Evolutionary conservation across 2,888 invertebrate species (phyloP), one percentile per base, ranked within the genome.

Genomic region (Amblyjoppa fuscipennis): DNA sequence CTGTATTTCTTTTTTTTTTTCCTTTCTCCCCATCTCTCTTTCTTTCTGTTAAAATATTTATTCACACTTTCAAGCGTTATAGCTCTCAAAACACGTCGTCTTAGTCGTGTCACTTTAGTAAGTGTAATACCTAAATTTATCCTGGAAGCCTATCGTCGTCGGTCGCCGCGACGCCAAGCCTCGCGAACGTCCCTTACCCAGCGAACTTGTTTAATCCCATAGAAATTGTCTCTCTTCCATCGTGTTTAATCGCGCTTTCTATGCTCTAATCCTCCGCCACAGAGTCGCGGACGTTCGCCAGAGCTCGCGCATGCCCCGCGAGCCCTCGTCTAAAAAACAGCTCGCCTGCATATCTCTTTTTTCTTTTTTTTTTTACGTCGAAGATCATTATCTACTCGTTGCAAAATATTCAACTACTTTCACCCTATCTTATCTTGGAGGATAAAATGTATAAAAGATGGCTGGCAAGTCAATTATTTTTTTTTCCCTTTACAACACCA

Each of bases 381-480:
- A 86, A 86, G 83, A 89, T 89, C 92, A 90, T 89, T 92, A 90
- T 91, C 92, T 93, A 93, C 91, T 93, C 93, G 91, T 93, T 94
- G 94, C 93, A 94, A 94, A 94, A 94, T 93, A 94, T 93, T 92
- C 89, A 92, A 91, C 93, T 94, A 93, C 92, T 92, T 92, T 94
- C 93, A 91, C 91, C 91, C 91, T 93, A 93, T 92, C 92, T 88
- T 87, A 86, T 92, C 87, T 89, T 92, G 91, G 89, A 92, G 91
- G 92, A 93, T 93, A 92, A 93, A 93, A 93, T 91, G 93, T 94
- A 94, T 93, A 93, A 94, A 94, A 94, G 93, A 93, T 93, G 93
- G 93, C 93, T 93, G 94, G 94, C 93, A 94, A 94, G 93, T 94
- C 92, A 92, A 92, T 93, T 87, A 87, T 86, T 81, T 73, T 71